Evolutionary conservation across 2,888 invertebrate species (phyloP), one percentile per base, ranked within the genome.

Genomic region (Strigamia transsilvanica): DNA sequence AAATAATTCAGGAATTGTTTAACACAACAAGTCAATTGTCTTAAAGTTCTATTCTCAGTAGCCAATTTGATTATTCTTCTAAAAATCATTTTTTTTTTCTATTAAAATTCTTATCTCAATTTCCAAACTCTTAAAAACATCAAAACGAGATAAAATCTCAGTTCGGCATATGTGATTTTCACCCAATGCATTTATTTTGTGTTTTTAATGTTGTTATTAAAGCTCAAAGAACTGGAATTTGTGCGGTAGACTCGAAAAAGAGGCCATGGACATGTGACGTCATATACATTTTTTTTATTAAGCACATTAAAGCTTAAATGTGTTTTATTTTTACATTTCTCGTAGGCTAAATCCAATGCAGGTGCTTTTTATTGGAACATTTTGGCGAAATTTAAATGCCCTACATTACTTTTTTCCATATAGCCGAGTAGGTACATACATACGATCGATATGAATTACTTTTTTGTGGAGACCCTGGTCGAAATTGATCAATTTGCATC

Each of bases 211-310:
- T 61, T 23, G 23, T 46, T 46, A 46, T 46, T 46, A 61, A 61
- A 23, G 61, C 61, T 61, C 61, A 61, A 61, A 61, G 61, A 61
- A 61, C 61, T 61, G 61, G 61, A 61, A 61, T 61, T 18, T 61
- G 18, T 61, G 61, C 61, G 23, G 61, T 61, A 61, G 61, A 61
- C 61, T 18, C 23, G 18, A 61, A 61, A 61, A 61, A 23, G 61
- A 61, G 61, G 61, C 61, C 61, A 61, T 61, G 61, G 61, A 61
- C 61, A 21, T 61, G 61, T 61, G 61, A 61, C 61, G 61, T 21
- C 61, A 61, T 23, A 61, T 10, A 21, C 21, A 61, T 61, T 61
- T 38, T 61, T 61, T 6, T 61, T 61, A 61, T 46, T 46, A 61
- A 61, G 6, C 61, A 61, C 61, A 61, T 61, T 61, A 61, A 18